Evolutionary conservation across 2,797 vertebrate species (phyloP).

Genomic region (Chromis chromis): DNA sequence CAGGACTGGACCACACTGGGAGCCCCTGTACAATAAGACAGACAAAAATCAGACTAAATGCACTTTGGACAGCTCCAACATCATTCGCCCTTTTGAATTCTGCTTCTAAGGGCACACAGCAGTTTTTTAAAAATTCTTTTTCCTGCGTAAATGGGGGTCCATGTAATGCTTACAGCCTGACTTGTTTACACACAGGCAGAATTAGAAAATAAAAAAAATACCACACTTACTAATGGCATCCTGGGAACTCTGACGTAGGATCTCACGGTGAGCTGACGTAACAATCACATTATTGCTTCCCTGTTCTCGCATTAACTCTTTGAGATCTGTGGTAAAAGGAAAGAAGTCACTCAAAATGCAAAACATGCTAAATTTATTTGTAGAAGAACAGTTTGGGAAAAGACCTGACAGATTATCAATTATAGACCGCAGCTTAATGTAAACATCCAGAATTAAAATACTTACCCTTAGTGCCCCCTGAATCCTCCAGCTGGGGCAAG

Average conservation of each 20-base stretch:
- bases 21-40: slow-evolving; percentile 56
- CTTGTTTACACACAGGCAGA: slow-evolving; percentile 13
- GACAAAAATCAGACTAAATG: slow-evolving; percentile 17
- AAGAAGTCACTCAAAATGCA: slow-evolving; percentile 7
- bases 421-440: not conserved
- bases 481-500: slow-evolving; percentile 89
- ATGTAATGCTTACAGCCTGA: slow-evolving; percentile 3
- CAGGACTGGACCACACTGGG: slow-evolving; percentile 79
- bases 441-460: slow-evolving; percentile 15
- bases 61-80: not conserved
- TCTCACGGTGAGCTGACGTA: slow-evolving; percentile 87
- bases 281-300: slow-evolving; percentile 90
- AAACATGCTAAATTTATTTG: not conserved
- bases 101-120: not conserved
- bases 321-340: slow-evolving; percentile 83
- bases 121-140: not conserved
- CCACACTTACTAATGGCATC: slow-evolving; percentile 86
- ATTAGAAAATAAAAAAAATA: slow-evolving; percentile 21
- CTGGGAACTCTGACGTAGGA: slow-evolving; percentile 86
- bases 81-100: not conserved
- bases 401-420: not conserved
- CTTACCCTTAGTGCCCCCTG: slow-evolving; percentile 86
- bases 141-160: not conserved
- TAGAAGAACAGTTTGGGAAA: not conserved
- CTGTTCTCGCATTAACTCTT: slow-evolving; percentile 87